Evolutionary conservation across 2,797 vertebrate species (phyloP), one percentile per base, ranked within the genome.

Genomic region (Pempheris klunzingeri): DNA sequence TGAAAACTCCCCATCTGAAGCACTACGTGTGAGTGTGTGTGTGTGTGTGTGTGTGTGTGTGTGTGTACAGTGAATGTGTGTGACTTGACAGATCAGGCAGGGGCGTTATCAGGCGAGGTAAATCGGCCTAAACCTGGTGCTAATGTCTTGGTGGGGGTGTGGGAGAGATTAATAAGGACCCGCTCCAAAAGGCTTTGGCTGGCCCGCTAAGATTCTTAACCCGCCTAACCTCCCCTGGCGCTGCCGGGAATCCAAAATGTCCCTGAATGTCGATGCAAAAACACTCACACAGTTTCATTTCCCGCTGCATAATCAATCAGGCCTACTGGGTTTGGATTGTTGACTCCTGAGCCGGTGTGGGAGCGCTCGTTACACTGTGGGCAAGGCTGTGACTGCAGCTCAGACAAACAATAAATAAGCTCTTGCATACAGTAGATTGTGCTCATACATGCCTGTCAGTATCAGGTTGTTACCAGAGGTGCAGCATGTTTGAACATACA

Each of bases 131-230:
- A 96, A 97, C 95, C 95, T 96, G 95, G 92, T 92, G 94, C 96
- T 96, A 96, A 96, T 96, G 94, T 96, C 96, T 97, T 95, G 93
- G 94, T 89, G 86, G 78, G 82, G 58, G 89, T 90, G 96, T 95
- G 95, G 95, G 95, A 96, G 92, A 97, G 96, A 97, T 97, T 97
- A 97, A 96, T 96, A 96, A 96, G 96, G 95, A 96, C 96, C 95
- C 87, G 93, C 94, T 96, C 94, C 94, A 94, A 93, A 95, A 90
- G 89, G 96, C 95, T 97, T 97, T 96, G 96, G 95, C 91, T 75
- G 89, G 92, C 87, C 71, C 85, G 94, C 94, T 97, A 97, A 97
- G 96, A 96, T 95, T 97, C 96, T 97, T 97, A 97, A 97, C 96
- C 95, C 94, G 92, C 93, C 95, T 97, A 97, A 95, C 94, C 95